A percentile compares a stretch with the other conserved stretches of the same genome.
phyloP scores from a whole-genome alignment of 2,113 vertebrate genomes.

The Peromyscus californicus region DNA sequence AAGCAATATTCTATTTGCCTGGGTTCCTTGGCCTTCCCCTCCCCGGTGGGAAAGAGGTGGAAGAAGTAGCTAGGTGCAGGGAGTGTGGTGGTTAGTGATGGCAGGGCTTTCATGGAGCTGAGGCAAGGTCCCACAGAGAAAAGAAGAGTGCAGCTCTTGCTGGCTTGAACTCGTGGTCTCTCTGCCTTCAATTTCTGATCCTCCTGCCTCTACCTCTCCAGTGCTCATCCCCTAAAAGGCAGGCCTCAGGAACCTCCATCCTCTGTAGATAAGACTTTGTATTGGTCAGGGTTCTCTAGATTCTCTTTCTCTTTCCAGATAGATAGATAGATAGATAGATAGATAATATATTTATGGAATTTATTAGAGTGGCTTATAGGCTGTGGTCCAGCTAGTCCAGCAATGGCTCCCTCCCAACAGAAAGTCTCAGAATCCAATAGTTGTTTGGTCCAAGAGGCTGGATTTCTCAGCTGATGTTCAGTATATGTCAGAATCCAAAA shows the following conservation, averaged over 20 bases:
- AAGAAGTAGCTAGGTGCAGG: not conserved
- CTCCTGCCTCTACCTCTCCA: not conserved
- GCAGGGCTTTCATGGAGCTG: not conserved
- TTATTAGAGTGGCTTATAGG: not conserved
- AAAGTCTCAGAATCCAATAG: not conserved
- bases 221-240: not conserved
- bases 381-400: not conserved
- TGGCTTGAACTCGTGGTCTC: not conserved
- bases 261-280: not conserved
- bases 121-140: conserved; percentile 3
- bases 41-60: conserved; percentile 20
- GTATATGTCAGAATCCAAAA: not conserved
- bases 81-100: not conserved
- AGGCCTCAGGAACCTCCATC: not conserved
- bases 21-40: conserved; percentile 63
- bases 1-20: conserved; percentile 73
- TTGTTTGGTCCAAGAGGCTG: not conserved
- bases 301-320: too few species aligned
- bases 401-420: not conserved
- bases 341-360: not conserved
- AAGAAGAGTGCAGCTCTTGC: not conserved
- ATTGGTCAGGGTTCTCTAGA: not conserved
- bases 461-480: not conserved
- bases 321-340: too few species aligned
- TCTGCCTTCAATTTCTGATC: not conserved